A percentile compares a stretch with the other conserved stretches of the same genome.
These are phyloP conservation scores for Epinephelus moara DNA, from an alignment of 2,113 vertebrate genomes.

Conservation along the genomic window DNA sequence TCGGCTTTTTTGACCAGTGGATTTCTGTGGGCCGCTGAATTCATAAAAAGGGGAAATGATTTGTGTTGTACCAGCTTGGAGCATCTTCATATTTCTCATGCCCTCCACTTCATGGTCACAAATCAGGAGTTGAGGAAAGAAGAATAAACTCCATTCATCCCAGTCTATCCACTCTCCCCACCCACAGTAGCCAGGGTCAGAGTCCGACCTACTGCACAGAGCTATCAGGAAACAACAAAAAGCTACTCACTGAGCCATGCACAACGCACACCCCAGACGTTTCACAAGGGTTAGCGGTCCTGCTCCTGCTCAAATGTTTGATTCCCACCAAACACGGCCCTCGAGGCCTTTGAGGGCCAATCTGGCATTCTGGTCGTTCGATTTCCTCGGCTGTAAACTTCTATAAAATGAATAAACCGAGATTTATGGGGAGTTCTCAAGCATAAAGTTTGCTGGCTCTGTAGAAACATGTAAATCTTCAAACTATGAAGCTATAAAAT, in stretches of 20 bases:
- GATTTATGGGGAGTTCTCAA: neutral
- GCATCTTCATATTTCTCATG: conserved; percentile 63
- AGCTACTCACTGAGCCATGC: conserved; percentile 40
- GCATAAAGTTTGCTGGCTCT: neutral
- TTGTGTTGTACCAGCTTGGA: neutral
- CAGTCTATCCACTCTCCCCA: conserved; percentile 60
- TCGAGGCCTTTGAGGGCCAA: neutral
- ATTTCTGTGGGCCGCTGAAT: neutral
- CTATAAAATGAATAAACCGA: neutral
- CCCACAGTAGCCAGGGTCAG: conserved; percentile 76
- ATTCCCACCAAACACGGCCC: conserved; percentile 12
- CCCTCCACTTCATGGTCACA: conserved; percentile 53
- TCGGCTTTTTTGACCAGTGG: neutral
- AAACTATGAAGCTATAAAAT: neutral
- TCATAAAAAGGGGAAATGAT: neutral
- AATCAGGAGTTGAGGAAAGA: conserved; percentile 74
- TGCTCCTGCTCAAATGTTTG: conserved; percentile 17
- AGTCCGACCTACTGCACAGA: conserved; percentile 68
- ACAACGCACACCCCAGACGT: conserved; percentile 4
- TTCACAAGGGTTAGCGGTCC: conserved; percentile 13
- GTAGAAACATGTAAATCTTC: neutral
- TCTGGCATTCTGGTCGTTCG: neutral
- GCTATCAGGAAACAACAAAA: conserved; percentile 66
- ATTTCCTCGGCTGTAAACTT: conserved; percentile 15
- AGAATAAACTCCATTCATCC: conserved; percentile 84